Conservation (phyloP, 2,797 vertebrate species). For the Otolemur crassicaudatus region DNA sequence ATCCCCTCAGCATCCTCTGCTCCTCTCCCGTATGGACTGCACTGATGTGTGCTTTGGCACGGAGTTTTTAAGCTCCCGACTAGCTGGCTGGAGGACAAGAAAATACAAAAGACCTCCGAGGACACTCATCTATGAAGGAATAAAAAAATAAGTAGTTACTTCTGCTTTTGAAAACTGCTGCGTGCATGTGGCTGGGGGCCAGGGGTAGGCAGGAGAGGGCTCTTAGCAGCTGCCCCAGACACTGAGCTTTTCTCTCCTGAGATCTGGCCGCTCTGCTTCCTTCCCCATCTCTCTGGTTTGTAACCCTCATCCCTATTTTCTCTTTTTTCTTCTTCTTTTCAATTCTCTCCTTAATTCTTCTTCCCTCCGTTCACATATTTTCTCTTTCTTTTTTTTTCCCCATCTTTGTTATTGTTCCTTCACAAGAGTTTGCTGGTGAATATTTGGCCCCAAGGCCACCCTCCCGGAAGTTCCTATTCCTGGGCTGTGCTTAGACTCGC, state of each 20-base stretch:
- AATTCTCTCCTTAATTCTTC: neutral
- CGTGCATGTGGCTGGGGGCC: too few species aligned
- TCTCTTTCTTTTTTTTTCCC: neutral
- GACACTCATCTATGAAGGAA: neutral
- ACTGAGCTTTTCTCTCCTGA: rapidly evolving
- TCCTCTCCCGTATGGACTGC: neutral
- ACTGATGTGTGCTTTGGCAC: neutral
- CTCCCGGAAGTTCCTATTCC: neutral
- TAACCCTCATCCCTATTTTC: neutral
- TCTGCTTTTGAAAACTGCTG: neutral
- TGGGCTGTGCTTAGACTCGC: neutral
- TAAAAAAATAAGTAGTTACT: neutral
- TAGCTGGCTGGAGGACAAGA: neutral
- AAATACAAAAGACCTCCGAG: neutral
- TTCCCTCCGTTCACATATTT: neutral
- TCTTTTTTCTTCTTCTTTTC: neutral
- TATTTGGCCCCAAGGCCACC: neutral
- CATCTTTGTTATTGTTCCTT: neutral
- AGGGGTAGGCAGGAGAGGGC: neutral
- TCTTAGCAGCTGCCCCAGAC: too few species aligned
- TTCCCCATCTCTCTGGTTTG: neutral
- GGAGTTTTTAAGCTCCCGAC: neutral
- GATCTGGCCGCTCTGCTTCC: rapidly evolving
- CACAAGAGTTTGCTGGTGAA: rapidly evolving
- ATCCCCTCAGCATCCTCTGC: neutral